phyloP scores from a whole-genome alignment of 2,888 invertebrate genomes.

The Beris chalybata region DNA sequence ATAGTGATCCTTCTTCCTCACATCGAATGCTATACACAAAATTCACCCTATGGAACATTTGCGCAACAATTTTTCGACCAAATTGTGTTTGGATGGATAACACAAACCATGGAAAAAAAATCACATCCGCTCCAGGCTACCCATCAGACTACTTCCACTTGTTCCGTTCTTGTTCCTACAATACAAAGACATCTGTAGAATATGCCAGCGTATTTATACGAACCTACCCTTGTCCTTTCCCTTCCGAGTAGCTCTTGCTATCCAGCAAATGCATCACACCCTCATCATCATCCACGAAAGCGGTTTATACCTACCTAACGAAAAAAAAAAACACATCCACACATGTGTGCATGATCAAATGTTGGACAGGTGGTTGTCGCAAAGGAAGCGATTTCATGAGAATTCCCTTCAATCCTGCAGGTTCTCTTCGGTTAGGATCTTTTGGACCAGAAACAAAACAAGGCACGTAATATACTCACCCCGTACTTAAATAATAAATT shows the following conservation, averaged over 20 bases:
- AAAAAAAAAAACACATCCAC: slow-evolving; percentile 2
- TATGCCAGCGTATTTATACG: no score
- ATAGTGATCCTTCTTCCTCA: slow-evolving; percentile 14
- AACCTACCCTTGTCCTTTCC: no score
- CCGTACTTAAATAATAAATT: background rate
- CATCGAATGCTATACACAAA: background rate
- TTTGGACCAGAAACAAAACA: background rate
- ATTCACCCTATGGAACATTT: slow-evolving; percentile 3
- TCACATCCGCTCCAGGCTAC: slow-evolving; percentile 28
- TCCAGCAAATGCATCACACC: no score
- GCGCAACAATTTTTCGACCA: slow-evolving; percentile 13
- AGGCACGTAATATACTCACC: background rate
- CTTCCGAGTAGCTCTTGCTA: no score
- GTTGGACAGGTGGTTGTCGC: slow-evolving; percentile 34
- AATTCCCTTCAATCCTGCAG: background rate
- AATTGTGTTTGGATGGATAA: slow-evolving; percentile 18
- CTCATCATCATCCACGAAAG: no score
- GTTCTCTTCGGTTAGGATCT: slow-evolving; percentile 5
- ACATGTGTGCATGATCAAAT: slow-evolving; percentile 31
- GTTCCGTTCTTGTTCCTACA: slow-evolving; percentile 12
- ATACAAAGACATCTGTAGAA: no score
- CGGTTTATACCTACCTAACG: background rate
- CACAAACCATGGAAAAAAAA: slow-evolving; percentile 17
- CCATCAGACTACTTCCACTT: slow-evolving; percentile 23
- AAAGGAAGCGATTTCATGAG: slow-evolving; percentile 25